Evolutionary conservation across 2,113 vertebrate species (phyloP).

Genomic region (Gallinago undulata): DNA sequence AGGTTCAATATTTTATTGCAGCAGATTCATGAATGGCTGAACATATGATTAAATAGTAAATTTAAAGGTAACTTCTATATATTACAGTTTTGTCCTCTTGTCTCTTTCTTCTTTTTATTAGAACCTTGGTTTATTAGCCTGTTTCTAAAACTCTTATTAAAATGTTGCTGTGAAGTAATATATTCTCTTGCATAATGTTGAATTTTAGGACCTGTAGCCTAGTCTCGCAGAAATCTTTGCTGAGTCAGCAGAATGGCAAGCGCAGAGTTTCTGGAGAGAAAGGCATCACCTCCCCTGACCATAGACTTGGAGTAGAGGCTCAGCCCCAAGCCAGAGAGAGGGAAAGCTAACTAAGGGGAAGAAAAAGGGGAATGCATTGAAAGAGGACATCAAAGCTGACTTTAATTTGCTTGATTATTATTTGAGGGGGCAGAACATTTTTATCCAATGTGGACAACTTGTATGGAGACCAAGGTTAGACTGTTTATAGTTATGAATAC

Average conservation of each 20-base stretch:
- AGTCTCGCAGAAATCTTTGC: not conserved
- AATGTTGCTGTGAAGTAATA: not conserved
- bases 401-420: not conserved
- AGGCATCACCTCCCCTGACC: not conserved
- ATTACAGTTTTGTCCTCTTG: not conserved
- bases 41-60: not conserved
- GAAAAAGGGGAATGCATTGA: not conserved
- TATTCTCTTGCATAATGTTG: not conserved
- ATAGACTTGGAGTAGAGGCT: not conserved
- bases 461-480: not conserved
- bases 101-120: not conserved
- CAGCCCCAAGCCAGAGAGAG: not conserved
- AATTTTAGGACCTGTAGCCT: not conserved
- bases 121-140: not conserved
- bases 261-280: not conserved
- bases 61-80: not conserved
- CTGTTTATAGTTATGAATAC: not conserved
- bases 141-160: not conserved
- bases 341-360: not conserved
- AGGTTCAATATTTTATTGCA: not conserved
- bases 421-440: not conserved
- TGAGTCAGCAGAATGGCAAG: not conserved
- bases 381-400: not conserved
- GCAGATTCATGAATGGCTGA: not conserved
- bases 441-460: not conserved